A percentile compares a stretch with the other conserved stretches of the same genome.
Conservation (phyloP, 2,797 vertebrate species). For the Chaenodraco wilsoni region DNA sequence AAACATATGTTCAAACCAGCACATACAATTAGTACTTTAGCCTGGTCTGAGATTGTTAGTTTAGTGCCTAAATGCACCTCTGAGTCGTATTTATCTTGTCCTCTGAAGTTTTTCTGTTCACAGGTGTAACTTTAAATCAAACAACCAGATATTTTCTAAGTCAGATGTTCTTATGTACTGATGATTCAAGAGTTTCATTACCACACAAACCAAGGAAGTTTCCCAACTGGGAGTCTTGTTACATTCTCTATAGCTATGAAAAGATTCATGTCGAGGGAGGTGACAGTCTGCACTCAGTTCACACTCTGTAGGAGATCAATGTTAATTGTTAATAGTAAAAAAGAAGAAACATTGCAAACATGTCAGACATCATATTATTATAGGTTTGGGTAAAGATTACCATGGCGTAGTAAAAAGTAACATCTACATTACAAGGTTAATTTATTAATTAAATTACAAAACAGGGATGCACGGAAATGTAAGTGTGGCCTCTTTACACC, state of each 20-base stretch:
- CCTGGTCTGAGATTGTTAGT: background rate
- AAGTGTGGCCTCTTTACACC: background rate
- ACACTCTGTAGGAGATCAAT: background rate
- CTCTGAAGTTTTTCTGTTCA: background rate
- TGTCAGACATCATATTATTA: background rate
- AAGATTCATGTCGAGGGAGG: background rate
- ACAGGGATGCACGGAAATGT: background rate
- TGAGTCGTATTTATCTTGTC: background rate
- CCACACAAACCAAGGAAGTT: background rate
- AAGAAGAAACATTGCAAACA: background rate
- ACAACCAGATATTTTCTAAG: constrained; percentile 4
- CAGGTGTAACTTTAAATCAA: background rate
- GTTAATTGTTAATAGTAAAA: background rate
- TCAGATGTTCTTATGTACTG: background rate
- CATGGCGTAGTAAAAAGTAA: background rate
- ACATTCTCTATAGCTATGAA: background rate
- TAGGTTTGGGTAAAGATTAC: background rate
- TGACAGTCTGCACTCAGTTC: background rate
- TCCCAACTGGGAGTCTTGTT: constrained; percentile 8
- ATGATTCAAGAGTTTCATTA: constrained; percentile 14
- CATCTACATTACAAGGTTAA: background rate
- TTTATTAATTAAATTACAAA: background rate
- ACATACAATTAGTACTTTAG: background rate
- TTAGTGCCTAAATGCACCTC: background rate
- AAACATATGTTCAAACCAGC: background rate